Evolutionary conservation across 2,797 vertebrate genomes (phyloP).

Genomic region (Acanthurus lineatus): DNA sequence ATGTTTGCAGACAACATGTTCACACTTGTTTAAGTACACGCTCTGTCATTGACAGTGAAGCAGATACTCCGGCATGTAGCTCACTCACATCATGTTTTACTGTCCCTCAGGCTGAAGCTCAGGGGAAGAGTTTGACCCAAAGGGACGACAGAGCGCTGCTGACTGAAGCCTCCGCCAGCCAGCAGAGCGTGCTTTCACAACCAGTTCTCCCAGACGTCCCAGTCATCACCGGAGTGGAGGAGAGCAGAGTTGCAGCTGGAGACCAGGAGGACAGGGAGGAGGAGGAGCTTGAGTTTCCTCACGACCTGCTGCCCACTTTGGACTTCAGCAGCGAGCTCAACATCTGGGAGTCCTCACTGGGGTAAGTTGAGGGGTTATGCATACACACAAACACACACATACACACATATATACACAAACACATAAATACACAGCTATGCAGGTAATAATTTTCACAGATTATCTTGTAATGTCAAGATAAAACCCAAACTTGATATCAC

Average conservation of each 20-base stretch:
- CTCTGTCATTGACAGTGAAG: slow-evolving; percentile 3
- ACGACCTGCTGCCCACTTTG: slow-evolving; percentile 86
- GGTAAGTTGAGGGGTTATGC: slow-evolving; percentile 69
- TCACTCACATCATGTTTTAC: slow-evolving; percentile 11
- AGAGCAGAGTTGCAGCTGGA: slow-evolving; percentile 46
- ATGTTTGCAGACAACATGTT: slow-evolving; percentile 41
- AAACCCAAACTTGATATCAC: background rate
- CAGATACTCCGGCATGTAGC: slow-evolving; percentile 4
- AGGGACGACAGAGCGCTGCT: slow-evolving; percentile 53
- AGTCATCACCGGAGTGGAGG: slow-evolving; percentile 73
- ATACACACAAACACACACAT: slow-evolving; percentile 3
- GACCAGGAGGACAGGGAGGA: slow-evolving; percentile 73
- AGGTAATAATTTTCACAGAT: background rate
- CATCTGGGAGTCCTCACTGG: slow-evolving; percentile 85
- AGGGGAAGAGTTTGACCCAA: slow-evolving; percentile 58
- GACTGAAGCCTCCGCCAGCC: slow-evolving; percentile 54
- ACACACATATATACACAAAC: slow-evolving; percentile 3
- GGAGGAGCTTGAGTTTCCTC: slow-evolving; percentile 85
- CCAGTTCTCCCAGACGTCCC: slow-evolving; percentile 71
- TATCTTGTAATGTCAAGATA: background rate
- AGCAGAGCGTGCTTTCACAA: slow-evolving; percentile 59
- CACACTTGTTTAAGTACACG: slow-evolving; percentile 39
- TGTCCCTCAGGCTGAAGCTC: slow-evolving; percentile 73
- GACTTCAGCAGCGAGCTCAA: slow-evolving; percentile 88
- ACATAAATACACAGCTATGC: background rate